Evolutionary conservation across 2,113 vertebrate species (phyloP).

Genomic region (Labrus mixtus): DNA sequence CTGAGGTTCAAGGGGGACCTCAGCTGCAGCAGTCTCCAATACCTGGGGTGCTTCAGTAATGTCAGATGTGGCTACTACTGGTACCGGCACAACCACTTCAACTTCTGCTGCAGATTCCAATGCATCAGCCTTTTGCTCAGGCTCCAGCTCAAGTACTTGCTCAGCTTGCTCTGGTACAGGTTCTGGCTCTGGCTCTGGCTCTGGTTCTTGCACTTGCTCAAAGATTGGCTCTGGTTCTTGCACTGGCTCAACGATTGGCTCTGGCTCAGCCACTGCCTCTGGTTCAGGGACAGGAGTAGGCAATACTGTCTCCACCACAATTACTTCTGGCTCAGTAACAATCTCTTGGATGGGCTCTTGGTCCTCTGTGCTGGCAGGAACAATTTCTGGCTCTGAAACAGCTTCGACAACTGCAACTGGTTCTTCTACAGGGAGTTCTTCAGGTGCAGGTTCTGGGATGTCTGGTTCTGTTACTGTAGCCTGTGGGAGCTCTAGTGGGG

Average conservation of each 20-base stretch:
- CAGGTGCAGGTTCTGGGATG: conserved; percentile 36
- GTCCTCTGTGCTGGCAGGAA: conserved; percentile 14
- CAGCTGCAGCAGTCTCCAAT: conserved; percentile 20
- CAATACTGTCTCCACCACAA: conserved; percentile 52
- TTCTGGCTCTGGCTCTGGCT: no score
- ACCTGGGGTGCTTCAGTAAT: conserved; percentile 28
- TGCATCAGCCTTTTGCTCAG: no score
- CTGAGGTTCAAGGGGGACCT: conserved; percentile 26
- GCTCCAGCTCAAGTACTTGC: no score
- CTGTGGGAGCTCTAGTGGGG: background rate
- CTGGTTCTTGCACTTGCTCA: conserved; percentile 23
- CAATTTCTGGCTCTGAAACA: conserved; percentile 37
- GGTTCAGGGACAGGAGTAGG: conserved; percentile 30
- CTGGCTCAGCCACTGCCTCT: conserved; percentile 25
- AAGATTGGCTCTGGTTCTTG: conserved; percentile 39
- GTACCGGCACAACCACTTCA: conserved; percentile 44
- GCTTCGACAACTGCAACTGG: conserved; percentile 26
- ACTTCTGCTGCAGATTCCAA: background rate
- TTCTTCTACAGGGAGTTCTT: conserved; percentile 48
- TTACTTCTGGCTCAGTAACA: conserved; percentile 54
- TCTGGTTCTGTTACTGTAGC: conserved; percentile 20
- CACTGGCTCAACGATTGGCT: conserved; percentile 4
- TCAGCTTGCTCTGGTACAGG: no score
- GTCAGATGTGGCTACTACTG: conserved; percentile 20
- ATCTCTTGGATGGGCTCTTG: conserved; percentile 51